Conservation (phyloP, 1,140 invertebrate genomes). For the Lordiphosa stackelbergi region DNA sequence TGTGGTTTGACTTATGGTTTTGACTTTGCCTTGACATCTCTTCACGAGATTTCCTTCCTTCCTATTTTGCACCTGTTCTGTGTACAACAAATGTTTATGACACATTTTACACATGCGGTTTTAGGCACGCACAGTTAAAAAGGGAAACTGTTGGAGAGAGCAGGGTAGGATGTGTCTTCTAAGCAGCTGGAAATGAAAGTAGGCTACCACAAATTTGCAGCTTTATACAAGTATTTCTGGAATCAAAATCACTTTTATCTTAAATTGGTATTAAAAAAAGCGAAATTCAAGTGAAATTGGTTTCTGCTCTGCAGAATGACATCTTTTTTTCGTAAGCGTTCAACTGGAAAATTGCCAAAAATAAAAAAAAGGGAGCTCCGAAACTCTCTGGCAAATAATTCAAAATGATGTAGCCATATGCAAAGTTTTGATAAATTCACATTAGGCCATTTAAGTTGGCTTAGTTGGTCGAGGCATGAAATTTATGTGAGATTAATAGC, state of each 20-base stretch:
- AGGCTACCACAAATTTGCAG: too few species aligned
- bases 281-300: background rate
- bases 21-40: conserved; percentile 45
- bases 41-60: background rate
- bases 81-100: conserved; percentile 55
- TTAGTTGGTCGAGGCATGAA: conserved; percentile 16
- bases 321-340: conserved; percentile 13
- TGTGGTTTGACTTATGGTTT: conserved; percentile 64
- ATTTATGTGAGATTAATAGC: conserved; percentile 27
- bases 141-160: background rate
- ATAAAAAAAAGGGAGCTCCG: conserved; percentile 4
- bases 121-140: conserved; percentile 14
- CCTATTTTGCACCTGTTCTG: conserved; percentile 24
- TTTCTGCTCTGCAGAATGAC: too few species aligned
- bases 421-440: conserved; percentile 40
- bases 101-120: conserved; percentile 64
- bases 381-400: conserved; percentile 15
- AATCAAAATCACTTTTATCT: background rate
- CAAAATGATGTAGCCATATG: conserved; percentile 29
- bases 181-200: conserved; percentile 2
- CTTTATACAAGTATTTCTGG: too few species aligned
- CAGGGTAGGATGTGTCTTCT: background rate
- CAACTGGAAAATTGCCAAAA: conserved; percentile 46
- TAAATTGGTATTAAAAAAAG: background rate
- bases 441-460: conserved; percentile 13